phyloP scores from a whole-genome alignment of 2,888 invertebrate genomes.

The Bembecia ichneumoniformis region DNA sequence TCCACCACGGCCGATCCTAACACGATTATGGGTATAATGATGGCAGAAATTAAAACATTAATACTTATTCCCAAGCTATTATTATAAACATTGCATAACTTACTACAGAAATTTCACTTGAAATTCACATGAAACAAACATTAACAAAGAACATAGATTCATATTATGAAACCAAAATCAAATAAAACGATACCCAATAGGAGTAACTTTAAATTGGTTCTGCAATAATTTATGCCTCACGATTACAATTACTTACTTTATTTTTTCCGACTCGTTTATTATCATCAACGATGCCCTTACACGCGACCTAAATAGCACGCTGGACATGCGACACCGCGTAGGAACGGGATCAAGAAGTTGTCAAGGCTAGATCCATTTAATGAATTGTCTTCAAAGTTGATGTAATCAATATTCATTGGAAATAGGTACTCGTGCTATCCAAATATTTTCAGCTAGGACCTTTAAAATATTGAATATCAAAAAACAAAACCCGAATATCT shows the following conservation, averaged over 20 bases:
- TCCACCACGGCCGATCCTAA: constrained; percentile 47
- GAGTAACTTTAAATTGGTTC: constrained; percentile 22
- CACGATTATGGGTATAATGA: constrained; percentile 32
- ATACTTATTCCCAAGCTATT: neutral
- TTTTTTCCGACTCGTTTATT: constrained; percentile 21
- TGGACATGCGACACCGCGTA: constrained; percentile 51
- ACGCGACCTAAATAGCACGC: constrained; percentile 49
- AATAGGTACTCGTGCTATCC: too few relatives aligned
- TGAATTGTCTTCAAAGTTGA: neutral
- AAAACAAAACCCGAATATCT: neutral
- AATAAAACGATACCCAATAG: too few relatives aligned
- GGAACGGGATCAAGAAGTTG: constrained; percentile 61
- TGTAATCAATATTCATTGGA: neutral
- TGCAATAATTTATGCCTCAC: neutral
- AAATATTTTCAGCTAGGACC: too few relatives aligned
- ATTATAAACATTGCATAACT: neutral
- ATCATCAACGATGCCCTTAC: constrained; percentile 19
- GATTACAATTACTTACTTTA: neutral
- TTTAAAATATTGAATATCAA: neutral
- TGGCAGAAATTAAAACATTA: neutral
- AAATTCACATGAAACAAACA: too few relatives aligned
- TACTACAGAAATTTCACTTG: neutral
- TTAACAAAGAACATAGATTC: too few relatives aligned
- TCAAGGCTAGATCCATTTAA: constrained; percentile 65
- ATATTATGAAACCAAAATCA: too few relatives aligned